Evolutionary conservation across 2,113 vertebrate genomes (phyloP), one percentile per base, ranked within the genome.

Genomic region (Turdus rufiventris): DNA sequence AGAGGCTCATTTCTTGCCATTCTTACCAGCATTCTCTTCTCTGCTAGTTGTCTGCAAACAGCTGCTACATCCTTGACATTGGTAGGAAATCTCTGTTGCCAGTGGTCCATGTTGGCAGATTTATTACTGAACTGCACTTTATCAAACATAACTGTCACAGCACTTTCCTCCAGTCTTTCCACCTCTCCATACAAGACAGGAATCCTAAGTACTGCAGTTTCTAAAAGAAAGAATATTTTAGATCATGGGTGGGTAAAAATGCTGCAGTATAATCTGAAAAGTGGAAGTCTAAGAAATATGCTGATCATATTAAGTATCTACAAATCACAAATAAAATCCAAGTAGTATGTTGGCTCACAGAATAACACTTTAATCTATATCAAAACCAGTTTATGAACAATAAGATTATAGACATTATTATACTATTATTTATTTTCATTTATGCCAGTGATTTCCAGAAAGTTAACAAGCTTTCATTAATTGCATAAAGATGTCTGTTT

Each of bases 101-200:
- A 98, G 91, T 99, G 99, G 93, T 99, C 99, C 97, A 99, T 98
- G 31, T 98, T 98, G 24, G 98, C 98, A 24, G 98, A 98, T 90
- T 99, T 99, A 12, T 97, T 98, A 90, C 98, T 98, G 88, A 98
- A 98, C 97, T 99, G 98, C 19, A 99, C 98, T 66, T 98, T 98
- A 62, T 98, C 98, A 97, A 99, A 99, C 97, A 99, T 97, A 12
- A 98, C 94, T 0, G 99, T 99, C 86, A 99, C 98, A 1, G 98
- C 99, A 24, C 99, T 99, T 95, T 99, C 99, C 19, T 98, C 98
- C 75, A 99, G 98, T 8, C 97, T 98, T 96, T 99, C 99, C 66
- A 99, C 98, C 45, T 99, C 98, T 34, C 99, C 99, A 29, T 98
- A 99, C 33, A 99, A 95, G 36, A 99, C 72, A 5, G 99, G 99